phyloP scores from a whole-genome alignment of 1,140 invertebrate genomes.

The Mactra quadrangularis region DNA sequence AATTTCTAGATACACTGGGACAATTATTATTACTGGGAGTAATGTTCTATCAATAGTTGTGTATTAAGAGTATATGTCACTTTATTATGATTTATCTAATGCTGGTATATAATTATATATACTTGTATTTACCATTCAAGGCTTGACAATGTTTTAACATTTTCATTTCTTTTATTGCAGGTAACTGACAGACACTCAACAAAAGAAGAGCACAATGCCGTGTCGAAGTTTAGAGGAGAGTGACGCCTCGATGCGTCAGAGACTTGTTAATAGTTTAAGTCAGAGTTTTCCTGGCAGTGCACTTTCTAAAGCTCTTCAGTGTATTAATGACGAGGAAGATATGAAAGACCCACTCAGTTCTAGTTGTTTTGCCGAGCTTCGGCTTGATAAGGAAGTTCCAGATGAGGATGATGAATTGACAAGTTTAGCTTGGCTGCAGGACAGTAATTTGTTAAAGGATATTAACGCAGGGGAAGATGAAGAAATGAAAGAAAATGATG shows the following conservation, averaged over 20 bases:
- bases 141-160: no score
- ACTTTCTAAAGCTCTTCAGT: slow-evolving; percentile 80
- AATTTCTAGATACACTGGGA: no score
- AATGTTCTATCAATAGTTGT: no score
- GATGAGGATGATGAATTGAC: slow-evolving; percentile 92
- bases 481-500: slow-evolving; percentile 77
- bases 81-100: no score
- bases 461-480: slow-evolving; percentile 77
- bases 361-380: slow-evolving; percentile 82
- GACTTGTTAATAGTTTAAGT: slow-evolving; percentile 81
- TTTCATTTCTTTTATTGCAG: no score
- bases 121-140: no score
- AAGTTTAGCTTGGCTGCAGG: slow-evolving; percentile 94
- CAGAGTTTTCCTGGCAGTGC: slow-evolving; percentile 82
- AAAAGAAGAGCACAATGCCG: slow-evolving; percentile 62
- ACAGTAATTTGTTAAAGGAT: slow-evolving; percentile 93
- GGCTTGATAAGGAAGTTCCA: slow-evolving; percentile 80
- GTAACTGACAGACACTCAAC: no score
- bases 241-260: slow-evolving; percentile 80
- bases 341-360: slow-evolving; percentile 78
- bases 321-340: slow-evolving; percentile 74
- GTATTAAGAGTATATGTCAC: no score
- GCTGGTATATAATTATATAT: no score
- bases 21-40: no score
- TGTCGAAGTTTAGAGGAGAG: slow-evolving; percentile 75